Conservation (phyloP, 2,113 vertebrate genomes). For the Embiotoca jacksoni region DNA sequence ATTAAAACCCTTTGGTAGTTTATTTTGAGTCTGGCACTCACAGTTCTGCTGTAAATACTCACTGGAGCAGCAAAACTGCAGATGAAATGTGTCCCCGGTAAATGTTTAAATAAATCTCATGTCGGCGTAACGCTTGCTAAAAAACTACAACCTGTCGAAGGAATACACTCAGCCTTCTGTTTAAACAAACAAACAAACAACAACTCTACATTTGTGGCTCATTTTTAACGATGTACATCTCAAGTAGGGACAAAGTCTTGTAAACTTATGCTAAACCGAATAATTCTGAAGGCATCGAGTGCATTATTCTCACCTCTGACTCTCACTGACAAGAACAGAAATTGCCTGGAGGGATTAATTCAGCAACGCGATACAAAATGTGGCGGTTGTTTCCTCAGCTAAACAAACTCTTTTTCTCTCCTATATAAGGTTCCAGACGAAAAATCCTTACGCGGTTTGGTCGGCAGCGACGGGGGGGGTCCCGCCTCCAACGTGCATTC, state of each 20-base stretch:
- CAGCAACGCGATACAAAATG: background rate
- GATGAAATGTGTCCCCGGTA: no score
- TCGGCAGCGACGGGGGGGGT: constrained; percentile 8
- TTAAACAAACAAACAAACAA: no score
- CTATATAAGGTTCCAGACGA: background rate
- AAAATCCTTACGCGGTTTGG: background rate
- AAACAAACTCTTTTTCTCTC: background rate
- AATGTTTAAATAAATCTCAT: no score
- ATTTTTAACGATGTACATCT: background rate
- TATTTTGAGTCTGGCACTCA: no score
- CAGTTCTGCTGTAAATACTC: no score
- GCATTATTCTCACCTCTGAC: constrained; percentile 14
- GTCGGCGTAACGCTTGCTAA: no score
- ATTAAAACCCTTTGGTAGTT: background rate
- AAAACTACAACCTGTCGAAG: no score
- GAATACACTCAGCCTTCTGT: background rate
- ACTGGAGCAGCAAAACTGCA: no score
- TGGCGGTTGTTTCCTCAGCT: background rate
- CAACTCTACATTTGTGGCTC: background rate
- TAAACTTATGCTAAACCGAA: background rate
- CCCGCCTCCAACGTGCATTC: background rate
- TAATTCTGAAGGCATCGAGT: background rate
- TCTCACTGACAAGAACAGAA: constrained; percentile 12
- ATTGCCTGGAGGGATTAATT: constrained; percentile 27
- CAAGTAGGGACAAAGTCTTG: background rate